phyloP scores from a whole-genome alignment of 2,113 vertebrate genomes.

The Plecotus auritus region DNA sequence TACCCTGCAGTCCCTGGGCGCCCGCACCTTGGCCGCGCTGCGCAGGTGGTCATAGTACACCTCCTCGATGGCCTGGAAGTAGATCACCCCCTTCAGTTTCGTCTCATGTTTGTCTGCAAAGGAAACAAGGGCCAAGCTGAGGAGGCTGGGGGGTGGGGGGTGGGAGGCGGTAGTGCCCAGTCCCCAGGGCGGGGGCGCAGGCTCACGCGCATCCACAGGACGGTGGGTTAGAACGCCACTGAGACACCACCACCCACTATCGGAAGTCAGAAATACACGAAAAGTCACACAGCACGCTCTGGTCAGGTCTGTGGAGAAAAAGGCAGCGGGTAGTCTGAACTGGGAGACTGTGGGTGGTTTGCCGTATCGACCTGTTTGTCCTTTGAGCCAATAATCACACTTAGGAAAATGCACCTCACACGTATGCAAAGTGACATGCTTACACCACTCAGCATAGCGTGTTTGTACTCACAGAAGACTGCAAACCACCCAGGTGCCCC shows the following conservation, averaged over 20 bases:
- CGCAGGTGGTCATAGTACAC: conserved; percentile 97
- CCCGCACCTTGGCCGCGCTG: conserved; percentile 88
- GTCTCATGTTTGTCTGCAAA: conserved; percentile 93
- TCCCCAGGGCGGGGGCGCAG: background rate
- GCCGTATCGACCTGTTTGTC: background rate
- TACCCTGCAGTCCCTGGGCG: too few species aligned
- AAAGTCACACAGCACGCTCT: fast-evolving
- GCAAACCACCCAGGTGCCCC: background rate
- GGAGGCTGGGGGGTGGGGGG: background rate
- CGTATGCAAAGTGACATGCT: background rate
- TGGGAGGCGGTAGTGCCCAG: too few species aligned
- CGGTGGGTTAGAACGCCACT: background rate
- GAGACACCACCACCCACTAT: background rate
- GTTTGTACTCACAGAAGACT: background rate
- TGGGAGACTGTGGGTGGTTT: too few species aligned
- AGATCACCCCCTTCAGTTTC: conserved; percentile 97
- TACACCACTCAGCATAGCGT: background rate
- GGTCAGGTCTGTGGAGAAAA: background rate
- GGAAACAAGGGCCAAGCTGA: background rate
- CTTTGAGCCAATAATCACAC: background rate
- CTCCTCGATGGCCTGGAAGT: conserved; percentile 98
- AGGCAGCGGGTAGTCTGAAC: background rate
- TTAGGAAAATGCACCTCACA: background rate
- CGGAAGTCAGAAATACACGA: background rate
- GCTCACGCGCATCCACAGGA: background rate